Evolutionary conservation across 2,888 invertebrate species (phyloP), one percentile per base, ranked within the genome.

Genomic region (Tholera decimalis): DNA sequence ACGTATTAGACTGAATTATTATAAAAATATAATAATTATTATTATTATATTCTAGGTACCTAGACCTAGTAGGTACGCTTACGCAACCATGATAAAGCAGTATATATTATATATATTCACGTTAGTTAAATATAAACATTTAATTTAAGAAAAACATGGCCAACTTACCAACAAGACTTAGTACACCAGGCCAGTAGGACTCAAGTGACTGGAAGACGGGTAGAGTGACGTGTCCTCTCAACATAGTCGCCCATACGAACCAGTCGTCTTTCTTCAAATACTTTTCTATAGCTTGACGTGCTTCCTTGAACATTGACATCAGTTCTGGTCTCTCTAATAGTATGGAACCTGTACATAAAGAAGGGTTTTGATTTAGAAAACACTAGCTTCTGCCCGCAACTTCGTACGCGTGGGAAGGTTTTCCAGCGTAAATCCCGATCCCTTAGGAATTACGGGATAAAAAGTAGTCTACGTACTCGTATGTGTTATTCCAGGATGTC

Each of bases 171-270:
- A 98, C 97, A 20, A 98, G 95, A 83, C 98, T 98, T 61, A 99
- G 96, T 30, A 99, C 96, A 0, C 99, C 99, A 0, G 99, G 99
- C 99, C 99, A 99, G 89, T 98, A 99, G 0, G 99, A 98, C 93
- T 99, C 99, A 24, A 99, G 95, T 0, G 99, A 99, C 90, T 99
- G 99, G 92, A 99, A 99, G n/a, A 99, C 98, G 0, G 99, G 99
- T 83, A 99, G 93, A 0, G 99, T 99, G 7, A 99, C 98, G 87
- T 98, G 98, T 0, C 98, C 99, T 85, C 99, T 98, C 49, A 97
- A 97, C 99, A 99, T 99, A n/a, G 99, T 98, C 0, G 99, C 99
- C 99, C 99, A 99, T 83, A 99, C 97, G 89, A 99, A 99, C 99
- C 99, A 99, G 90, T 99, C 99, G 82, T 99, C 99, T 84, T 98